Evolutionary conservation across 2,888 invertebrate genomes (phyloP).

Genomic region (Cerastis rubricosa): DNA sequence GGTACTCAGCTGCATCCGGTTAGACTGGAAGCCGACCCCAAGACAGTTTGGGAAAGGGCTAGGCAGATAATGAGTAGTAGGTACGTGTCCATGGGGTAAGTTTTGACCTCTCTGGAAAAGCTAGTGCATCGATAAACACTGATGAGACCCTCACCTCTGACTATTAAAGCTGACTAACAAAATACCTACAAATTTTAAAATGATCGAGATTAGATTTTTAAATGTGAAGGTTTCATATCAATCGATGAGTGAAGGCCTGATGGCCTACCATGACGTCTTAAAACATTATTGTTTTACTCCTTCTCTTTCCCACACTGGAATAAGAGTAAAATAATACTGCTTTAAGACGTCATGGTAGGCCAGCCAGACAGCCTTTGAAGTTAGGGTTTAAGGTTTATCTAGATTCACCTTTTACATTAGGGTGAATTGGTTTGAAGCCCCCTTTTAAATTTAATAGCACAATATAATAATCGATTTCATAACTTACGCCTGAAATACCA

Average conservation of each 20-base stretch:
- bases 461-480: background rate
- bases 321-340: no score
- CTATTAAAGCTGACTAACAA: background rate
- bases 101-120: no score
- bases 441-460: background rate
- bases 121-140: background rate
- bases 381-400: background rate
- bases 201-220: background rate
- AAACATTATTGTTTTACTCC: no score
- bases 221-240: constrained; percentile 39
- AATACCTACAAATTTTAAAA: constrained; percentile 3
- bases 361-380: background rate
- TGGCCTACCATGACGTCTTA: no score
- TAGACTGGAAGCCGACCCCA: no score
- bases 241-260: constrained; percentile 23
- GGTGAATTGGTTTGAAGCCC: background rate
- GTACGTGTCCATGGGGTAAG: no score
- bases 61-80: no score
- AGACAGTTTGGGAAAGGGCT: no score
- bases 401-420: background rate
- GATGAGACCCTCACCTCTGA: background rate
- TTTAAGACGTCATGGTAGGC: no score
- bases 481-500: no score
- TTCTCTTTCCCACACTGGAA: no score
- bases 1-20: no score